These are phyloP conservation scores for Drosophila subpulchrella DNA, from an alignment of 1,140 invertebrate species.

Conservation along the genomic window DNA sequence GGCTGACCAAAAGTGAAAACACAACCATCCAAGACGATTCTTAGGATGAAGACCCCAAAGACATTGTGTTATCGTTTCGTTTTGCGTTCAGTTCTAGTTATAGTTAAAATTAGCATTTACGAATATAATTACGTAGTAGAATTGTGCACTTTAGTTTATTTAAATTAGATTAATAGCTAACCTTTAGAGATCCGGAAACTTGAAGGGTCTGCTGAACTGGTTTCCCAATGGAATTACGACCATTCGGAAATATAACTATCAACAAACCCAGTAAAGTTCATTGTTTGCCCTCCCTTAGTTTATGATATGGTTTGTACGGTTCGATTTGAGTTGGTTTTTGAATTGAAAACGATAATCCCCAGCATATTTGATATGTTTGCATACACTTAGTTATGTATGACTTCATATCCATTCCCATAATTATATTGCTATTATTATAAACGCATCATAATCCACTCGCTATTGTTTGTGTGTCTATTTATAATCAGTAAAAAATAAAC, in stretches of 20 bases:
- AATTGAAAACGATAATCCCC: conserved; percentile 32
- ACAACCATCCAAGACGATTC: conserved; percentile 14
- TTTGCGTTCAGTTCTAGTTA: conserved; percentile 47
- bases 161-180: conserved; percentile 31
- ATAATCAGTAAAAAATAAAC: conserved; percentile 22
- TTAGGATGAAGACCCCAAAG: conserved; percentile 1
- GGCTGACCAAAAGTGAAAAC: conserved; percentile 9
- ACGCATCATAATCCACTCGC: conserved; percentile 78
- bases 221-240: background rate
- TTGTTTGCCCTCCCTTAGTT: conserved; percentile 16
- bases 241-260: background rate
- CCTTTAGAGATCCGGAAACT: conserved; percentile 2
- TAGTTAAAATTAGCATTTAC: conserved; percentile 17
- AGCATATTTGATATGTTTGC: conserved; percentile 30
- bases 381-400: conserved; percentile 26
- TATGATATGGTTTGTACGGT: conserved; percentile 30
- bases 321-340: conserved; percentile 39
- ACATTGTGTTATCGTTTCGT: conserved; percentile 39
- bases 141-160: conserved; percentile 66
- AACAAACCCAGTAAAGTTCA: conserved; percentile 6
- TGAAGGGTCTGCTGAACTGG: conserved; percentile 5
- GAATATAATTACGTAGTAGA: conserved; percentile 49
- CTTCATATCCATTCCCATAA: conserved; percentile 14
- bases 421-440: conserved; percentile 45
- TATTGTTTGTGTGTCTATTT: conserved; percentile 76